Conservation (phyloP, 2,888 invertebrate genomes). For the Merodon equestris region DNA sequence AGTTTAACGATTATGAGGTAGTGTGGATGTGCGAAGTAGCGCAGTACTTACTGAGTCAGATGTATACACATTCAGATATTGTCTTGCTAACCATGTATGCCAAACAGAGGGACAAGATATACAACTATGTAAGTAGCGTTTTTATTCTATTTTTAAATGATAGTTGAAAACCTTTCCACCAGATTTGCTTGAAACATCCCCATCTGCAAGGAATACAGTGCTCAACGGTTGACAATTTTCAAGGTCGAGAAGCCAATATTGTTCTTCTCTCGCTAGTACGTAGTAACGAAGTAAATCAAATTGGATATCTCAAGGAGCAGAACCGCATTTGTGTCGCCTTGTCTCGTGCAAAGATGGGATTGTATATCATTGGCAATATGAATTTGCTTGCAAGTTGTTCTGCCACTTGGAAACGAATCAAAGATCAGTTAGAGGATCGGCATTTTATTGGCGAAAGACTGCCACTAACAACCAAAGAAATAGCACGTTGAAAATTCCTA, state of each 20-base stretch:
- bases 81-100: conserved; percentile 83
- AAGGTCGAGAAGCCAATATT: conserved; percentile 89
- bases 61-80: conserved; percentile 82
- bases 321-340: conserved; percentile 89
- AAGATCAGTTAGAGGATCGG: conserved; percentile 78
- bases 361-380: conserved; percentile 89
- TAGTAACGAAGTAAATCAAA: conserved; percentile 83
- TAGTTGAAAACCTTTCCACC: conserved; percentile 19
- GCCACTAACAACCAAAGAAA: conserved; percentile 72
- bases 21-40: conserved; percentile 58
- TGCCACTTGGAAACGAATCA: conserved; percentile 81
- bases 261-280: conserved; percentile 89
- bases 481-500: background rate
- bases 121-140: conserved; percentile 29
- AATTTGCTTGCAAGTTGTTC: conserved; percentile 80
- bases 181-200: conserved; percentile 72
- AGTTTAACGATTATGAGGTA: conserved; percentile 73
- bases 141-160: background rate
- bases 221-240: conserved; percentile 88
- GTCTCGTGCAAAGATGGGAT: conserved; percentile 85
- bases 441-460: conserved; percentile 81
- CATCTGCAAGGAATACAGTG: conserved; percentile 80
- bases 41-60: conserved; percentile 77
- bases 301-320: conserved; percentile 85
- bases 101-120: conserved; percentile 49